Evolutionary conservation across 1,140 invertebrate species (phyloP).

Genomic region (Mactra quadrangularis): DNA sequence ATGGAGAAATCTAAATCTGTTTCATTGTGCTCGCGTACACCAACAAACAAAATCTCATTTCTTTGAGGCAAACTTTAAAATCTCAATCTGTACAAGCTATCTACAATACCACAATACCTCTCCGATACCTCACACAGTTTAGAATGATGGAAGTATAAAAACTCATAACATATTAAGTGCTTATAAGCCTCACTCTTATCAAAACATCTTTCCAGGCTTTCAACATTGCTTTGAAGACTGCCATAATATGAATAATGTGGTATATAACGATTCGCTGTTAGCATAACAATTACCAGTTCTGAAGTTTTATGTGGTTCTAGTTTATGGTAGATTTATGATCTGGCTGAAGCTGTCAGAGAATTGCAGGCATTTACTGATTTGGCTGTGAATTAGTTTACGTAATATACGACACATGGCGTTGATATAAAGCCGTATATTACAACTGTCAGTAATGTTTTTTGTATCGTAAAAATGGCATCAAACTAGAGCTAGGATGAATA

Average conservation of each 20-base stretch:
- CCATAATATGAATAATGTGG: constrained; percentile 14
- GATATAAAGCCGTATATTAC: constrained; percentile 29
- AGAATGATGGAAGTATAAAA: too few relatives aligned
- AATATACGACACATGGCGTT: constrained; percentile 13
- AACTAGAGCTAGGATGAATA: too few relatives aligned
- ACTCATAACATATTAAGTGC: too few relatives aligned
- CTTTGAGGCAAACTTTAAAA: too few relatives aligned
- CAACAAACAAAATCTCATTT: too few relatives aligned
- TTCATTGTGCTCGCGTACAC: too few relatives aligned
- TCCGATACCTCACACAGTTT: too few relatives aligned
- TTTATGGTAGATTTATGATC: constrained; percentile 34
- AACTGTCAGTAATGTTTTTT: constrained; percentile 29
- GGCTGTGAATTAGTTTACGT: constrained; percentile 34
- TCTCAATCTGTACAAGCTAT: too few relatives aligned
- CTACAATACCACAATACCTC: too few relatives aligned
- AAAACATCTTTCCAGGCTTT: constrained; percentile 7
- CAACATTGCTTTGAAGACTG: constrained; percentile 7
- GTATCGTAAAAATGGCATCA: neutral
- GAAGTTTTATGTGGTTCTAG: constrained; percentile 32
- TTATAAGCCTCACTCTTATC: too few relatives aligned
- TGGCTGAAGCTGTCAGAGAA: constrained; percentile 10
- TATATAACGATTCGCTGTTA: neutral
- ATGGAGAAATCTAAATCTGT: too few relatives aligned
- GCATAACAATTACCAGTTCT: constrained; percentile 31
- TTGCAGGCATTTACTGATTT: neutral